Evolutionary conservation across 2,888 invertebrate species (phyloP).

Genomic region (Apantesis nais): DNA sequence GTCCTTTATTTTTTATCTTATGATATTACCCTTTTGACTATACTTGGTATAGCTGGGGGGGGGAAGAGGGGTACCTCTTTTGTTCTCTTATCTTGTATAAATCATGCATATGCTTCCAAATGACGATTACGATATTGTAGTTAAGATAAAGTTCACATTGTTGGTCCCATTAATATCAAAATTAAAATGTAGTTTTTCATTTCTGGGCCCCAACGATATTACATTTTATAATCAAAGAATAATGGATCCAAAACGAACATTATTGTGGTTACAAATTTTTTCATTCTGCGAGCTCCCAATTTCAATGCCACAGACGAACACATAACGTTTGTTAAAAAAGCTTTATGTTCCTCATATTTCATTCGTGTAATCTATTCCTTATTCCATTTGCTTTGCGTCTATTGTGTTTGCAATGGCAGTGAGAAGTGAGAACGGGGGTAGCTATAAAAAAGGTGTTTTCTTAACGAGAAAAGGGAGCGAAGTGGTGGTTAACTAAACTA

Average conservation of each 20-base stretch:
- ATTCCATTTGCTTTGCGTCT: constrained; percentile 25
- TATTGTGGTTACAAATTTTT: constrained; percentile 18
- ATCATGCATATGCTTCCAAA: neutral
- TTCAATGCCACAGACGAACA: constrained; percentile 40
- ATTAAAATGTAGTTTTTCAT: neutral
- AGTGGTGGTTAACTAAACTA: constrained; percentile 32
- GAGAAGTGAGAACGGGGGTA: constrained; percentile 29
- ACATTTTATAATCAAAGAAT: constrained; percentile 20
- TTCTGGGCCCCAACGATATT: constrained; percentile 27
- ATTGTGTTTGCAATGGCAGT: constrained; percentile 37
- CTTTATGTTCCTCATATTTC: constrained; percentile 43
- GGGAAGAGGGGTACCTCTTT: too few relatives aligned
- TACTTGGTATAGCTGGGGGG: too few relatives aligned
- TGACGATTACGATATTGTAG: neutral
- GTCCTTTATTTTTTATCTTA: neutral
- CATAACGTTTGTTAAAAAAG: constrained; percentile 30
- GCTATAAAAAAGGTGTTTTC: constrained; percentile 36
- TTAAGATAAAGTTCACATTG: neutral
- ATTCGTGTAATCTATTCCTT: constrained; percentile 26
- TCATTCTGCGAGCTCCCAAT: constrained; percentile 26
- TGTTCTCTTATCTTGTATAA: too few relatives aligned
- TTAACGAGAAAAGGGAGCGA: constrained; percentile 33
- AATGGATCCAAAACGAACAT: constrained; percentile 16
- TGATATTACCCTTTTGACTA: neutral
- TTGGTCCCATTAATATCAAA: neutral